These are phyloP conservation scores for Caenorhabditis plicata DNA, from an alignment of 2,888 invertebrate genomes.

Conservation along the genomic window DNA sequence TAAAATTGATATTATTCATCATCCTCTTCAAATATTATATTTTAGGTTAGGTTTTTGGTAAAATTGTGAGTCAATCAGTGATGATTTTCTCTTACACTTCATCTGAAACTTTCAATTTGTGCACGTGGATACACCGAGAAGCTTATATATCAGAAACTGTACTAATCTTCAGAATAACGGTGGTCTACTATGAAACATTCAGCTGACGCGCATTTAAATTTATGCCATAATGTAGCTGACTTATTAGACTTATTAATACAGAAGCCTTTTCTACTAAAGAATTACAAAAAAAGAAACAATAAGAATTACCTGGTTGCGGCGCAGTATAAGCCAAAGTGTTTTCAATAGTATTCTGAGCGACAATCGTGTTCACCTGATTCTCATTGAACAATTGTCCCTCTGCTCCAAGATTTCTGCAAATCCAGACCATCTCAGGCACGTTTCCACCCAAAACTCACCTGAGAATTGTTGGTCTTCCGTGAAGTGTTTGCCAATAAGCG, in stretches of 20 bases:
- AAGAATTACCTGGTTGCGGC: slow-evolving; percentile 47
- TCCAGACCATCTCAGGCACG: slow-evolving; percentile 54
- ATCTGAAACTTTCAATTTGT: no score
- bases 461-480: slow-evolving; percentile 59
- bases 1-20: no score
- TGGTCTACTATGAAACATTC: no score
- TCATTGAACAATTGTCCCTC: slow-evolving; percentile 59
- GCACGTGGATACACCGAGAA: not conserved
- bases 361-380: slow-evolving; percentile 55
- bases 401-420: slow-evolving; percentile 52
- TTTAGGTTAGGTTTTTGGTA: no score
- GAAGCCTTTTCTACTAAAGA: no score
- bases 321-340: slow-evolving; percentile 64
- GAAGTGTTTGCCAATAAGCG: slow-evolving; percentile 63
- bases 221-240: no score
- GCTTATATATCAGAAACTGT: not conserved
- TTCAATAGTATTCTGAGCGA: slow-evolving; percentile 61
- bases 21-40: no score
- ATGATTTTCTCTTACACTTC: no score
- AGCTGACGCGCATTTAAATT: no score
- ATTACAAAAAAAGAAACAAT: no score
- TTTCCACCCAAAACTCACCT: slow-evolving; percentile 50
- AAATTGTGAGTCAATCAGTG: no score
- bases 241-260: no score
- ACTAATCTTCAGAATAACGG: not conserved